Evolutionary conservation across 2,797 vertebrate species (phyloP), one percentile per base, ranked within the genome.

Genomic region (Lepus townsendii): DNA sequence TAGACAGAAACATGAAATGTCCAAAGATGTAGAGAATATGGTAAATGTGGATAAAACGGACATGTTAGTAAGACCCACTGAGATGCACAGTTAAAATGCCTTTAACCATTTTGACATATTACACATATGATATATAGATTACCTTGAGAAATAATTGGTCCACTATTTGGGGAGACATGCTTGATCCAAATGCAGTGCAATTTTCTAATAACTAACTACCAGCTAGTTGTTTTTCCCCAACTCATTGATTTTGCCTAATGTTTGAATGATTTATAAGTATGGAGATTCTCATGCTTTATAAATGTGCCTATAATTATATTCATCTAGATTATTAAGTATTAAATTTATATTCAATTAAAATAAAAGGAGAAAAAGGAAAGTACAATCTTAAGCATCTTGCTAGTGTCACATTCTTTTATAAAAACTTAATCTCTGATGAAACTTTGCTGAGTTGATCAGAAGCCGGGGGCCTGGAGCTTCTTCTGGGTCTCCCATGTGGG

Each of bases 1-100:
- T 93, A 94, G 65, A 94, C 17, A 94, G 47, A 96, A 95, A 94
- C 52, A 91, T 71, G 88, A 96, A 96, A 90, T 90, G 47, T 90
- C 63, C 57, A 95, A 92, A 96, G 69, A 97, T 73, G 88, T 22
- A 96, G 91, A 94, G 72, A 95, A 95, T 96, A 72, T 65, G 19
- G 24, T 91, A 57, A 20, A 57, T 16, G 54, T 20, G 19, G 54
- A 2, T 68, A 78, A 84, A 95, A 88, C 84, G 54, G 95, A 88
- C 62, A 50, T 87, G 57, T 79, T 88, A 93, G 79, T 80, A 96
- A 96, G 66, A 92, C 13, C 86, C 26, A 2, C 75, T 87, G 38
- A 93, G 50, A 92, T 86, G 19, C 86, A 95, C 24, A 90, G 62
- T 90, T 95, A 92, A 96, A 95, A 95, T 78, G 68, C 20, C 84